These are phyloP conservation scores for Drosophila ustulata DNA, from an alignment of 2,888 invertebrate genomes.

Conservation along the genomic window DNA sequence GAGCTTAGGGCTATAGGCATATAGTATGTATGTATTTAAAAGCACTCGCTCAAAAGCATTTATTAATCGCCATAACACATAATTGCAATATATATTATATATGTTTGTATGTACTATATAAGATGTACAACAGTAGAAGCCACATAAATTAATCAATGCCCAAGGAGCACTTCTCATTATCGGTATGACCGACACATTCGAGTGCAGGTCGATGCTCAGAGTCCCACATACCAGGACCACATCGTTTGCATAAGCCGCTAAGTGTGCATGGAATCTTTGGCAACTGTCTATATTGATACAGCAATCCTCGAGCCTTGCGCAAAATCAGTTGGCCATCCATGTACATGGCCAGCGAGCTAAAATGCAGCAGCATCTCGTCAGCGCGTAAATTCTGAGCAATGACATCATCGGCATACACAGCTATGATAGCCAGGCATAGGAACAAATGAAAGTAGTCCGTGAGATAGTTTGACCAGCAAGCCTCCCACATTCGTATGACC, in stretches of 20 bases:
- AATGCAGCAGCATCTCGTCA: slow-evolving; percentile 97
- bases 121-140: slow-evolving; percentile 50
- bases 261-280: slow-evolving; percentile 95
- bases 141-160: slow-evolving; percentile 82
- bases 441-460: slow-evolving; percentile 98
- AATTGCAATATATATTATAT: slow-evolving; percentile 45
- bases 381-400: slow-evolving; percentile 96
- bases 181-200: slow-evolving; percentile 91
- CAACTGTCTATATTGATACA: slow-evolving; percentile 95
- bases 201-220: slow-evolving; percentile 95
- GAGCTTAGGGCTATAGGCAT: slow-evolving; percentile 40
- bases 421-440: slow-evolving; percentile 96
- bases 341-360: slow-evolving; percentile 98
- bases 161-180: slow-evolving; percentile 86
- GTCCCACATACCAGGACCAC: slow-evolving; percentile 98
- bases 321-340: slow-evolving; percentile 97
- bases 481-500: slow-evolving; percentile 97
- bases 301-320: slow-evolving; percentile 95
- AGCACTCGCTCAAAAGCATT: slow-evolving; percentile 59
- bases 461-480: slow-evolving; percentile 98
- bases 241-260: slow-evolving; percentile 93
- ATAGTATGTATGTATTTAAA: slow-evolving; percentile 45
- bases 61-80: slow-evolving; percentile 38
- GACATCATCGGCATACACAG: slow-evolving; percentile 96
- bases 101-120: slow-evolving; percentile 8